Base-by-base conservation (phyloP, 1,140 invertebrate species). In the Solen grandis region DNA sequence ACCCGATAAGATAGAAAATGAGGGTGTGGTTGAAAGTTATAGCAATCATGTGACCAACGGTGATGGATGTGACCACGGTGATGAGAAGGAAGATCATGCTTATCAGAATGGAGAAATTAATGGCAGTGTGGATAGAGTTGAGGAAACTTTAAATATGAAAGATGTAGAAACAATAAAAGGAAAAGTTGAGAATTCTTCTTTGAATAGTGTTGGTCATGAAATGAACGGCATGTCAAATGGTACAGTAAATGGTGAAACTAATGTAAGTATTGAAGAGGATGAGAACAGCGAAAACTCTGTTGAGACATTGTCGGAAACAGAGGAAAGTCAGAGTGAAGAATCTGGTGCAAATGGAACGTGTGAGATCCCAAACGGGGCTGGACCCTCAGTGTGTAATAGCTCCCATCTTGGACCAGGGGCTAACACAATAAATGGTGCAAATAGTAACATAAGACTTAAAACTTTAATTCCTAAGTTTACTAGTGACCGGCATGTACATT, bases 221-320 rank as follows among this genome's bases (percentile, higher is more conserved):
- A 36, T 55, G 59, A 52, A 41, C 10, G 10, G 35, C 27, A 35
- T 62, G 50, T 33, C 33, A 8, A 46, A 63, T 75, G 55, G 57
- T 50, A 31, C 35, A 27, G 59, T 46, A 54, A 38, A 54, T 69
- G 57, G 35, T 62, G 35, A 46, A 50, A 36, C 13, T 14, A 52
- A 54, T 60, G 76, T 63, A 70, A 62, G 10, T n/a, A n/a, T n/a
- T n/a, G n/a, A n/a, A n/a, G n/a, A n/a, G n/a, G n/a, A n/a, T n/a
- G n/a, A n/a, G n/a, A n/a, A n/a, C 65, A 75, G 75, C 69, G 75
- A 78, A 78, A 78, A 66, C 22, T 78, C 75, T 38, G 69, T 78
- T 19, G 75, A 78, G 52, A 78, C 75, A 60, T 69, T 78, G 60
- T 78, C 75, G 2, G 75, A 78, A 46, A 36, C 60, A 38, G 75